A percentile compares a stretch with the other conserved stretches of the same genome.
Conservation (phyloP, 2,797 vertebrate species). For the Tiaroga cobitis region DNA sequence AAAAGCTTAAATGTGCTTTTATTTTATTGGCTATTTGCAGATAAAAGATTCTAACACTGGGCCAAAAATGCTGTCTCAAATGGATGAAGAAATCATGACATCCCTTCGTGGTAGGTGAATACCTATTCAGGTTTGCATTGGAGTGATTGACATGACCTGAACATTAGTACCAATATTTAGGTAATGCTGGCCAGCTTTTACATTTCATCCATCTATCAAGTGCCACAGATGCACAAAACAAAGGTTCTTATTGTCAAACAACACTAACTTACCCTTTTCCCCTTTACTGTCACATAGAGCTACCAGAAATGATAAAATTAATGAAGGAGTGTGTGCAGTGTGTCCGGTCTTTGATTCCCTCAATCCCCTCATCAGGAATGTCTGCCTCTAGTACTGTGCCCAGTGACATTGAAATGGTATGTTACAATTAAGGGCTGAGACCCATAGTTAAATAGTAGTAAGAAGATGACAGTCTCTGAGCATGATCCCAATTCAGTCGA, state of each 20-base stretch:
- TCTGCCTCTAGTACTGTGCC: not conserved
- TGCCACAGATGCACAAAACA: not conserved
- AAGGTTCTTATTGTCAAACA: not conserved
- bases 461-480: too few species aligned
- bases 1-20: not conserved
- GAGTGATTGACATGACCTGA: too few species aligned
- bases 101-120: not conserved
- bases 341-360: slow-evolving; percentile 34
- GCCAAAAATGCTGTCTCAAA: not conserved
- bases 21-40: not conserved
- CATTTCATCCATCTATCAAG: not conserved
- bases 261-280: not conserved
- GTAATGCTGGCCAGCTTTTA: not conserved
- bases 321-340: slow-evolving; percentile 31
- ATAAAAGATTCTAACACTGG: not conserved
- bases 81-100: not conserved
- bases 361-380: slow-evolving; percentile 4
- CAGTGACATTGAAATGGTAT: slow-evolving; percentile 50
- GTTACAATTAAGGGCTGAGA: slow-evolving; percentile 33
- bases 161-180: not conserved
- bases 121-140: not conserved
- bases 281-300: not conserved
- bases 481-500: too few species aligned
- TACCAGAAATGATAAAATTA: not conserved
- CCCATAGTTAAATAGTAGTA: too few species aligned